Evolutionary conservation across 2,113 vertebrate genomes (phyloP), one percentile per base, ranked within the genome.

Genomic region (Redunca redunca): DNA sequence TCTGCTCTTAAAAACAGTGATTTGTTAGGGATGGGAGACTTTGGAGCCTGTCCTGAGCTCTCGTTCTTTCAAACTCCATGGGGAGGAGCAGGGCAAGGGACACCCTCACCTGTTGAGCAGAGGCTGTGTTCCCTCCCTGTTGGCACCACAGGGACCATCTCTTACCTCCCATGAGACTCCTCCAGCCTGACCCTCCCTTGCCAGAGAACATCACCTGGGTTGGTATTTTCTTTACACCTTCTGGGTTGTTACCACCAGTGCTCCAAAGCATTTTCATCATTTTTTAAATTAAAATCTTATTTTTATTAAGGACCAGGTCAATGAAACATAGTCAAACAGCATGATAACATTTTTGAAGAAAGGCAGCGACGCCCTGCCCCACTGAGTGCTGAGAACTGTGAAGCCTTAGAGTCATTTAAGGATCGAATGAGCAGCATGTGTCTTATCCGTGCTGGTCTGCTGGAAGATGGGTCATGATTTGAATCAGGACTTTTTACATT

Each of bases 71-170:
- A 1, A 17, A 74, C 40, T 85, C 2, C 1, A 16, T 15, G 26
- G n/a, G 40, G 71, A 43, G 53, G 43, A 6, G n/a, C 6, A 14
- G 36, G 40, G 43, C 2, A 0, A 19, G 36, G 84, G 57, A 48
- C 21, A 21, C 23, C 50, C 16, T 82, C 30, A n/a, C 80, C 50
- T 52, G 28, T 3, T 21, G 48, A 33, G 48, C 28, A 52, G 78
- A 50, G 77, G 11, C 80, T 16, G 19, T 33, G 50, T 74, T 40
- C 67, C n/a, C 26, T 53, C 55, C 43, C 3, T 0, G 1, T 0
- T 1, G 52, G 2, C 4, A 0, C 48, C 4, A 2, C n/a, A 60
- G 25, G 23, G 55, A 30, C 11, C n/a, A n/a, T 1, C 16, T 28
- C 60, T 0, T 0, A 11, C 82, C 52, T 62, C 53, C 90, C 23